phyloP scores from a whole-genome alignment of 2,113 vertebrate genomes.

The Tenrec ecaudatus region DNA sequence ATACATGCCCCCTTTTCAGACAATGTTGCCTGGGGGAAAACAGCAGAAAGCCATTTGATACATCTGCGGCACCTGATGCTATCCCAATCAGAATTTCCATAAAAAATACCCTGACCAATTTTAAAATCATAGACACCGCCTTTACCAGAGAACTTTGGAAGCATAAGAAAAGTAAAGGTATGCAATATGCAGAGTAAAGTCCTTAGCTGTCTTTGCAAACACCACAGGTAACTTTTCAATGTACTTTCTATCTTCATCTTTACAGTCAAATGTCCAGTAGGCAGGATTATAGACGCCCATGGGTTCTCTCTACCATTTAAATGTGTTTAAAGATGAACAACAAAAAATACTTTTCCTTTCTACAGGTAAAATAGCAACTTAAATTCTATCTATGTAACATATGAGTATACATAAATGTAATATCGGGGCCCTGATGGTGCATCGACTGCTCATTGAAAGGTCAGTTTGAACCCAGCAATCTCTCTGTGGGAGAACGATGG shows the following conservation, averaged over 20 bases:
- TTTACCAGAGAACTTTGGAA: conserved; percentile 75
- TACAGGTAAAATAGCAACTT: conserved; percentile 57
- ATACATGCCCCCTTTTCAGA: background rate
- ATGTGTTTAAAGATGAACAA: conserved; percentile 69
- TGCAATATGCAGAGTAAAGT: conserved; percentile 74
- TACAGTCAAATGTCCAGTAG: conserved; percentile 67
- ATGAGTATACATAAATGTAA: background rate
- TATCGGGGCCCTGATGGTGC: background rate
- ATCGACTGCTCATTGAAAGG: background rate
- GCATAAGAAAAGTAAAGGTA: conserved; percentile 65
- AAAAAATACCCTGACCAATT: conserved; percentile 47
- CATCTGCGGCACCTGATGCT: background rate
- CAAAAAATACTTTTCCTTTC: conserved; percentile 34
- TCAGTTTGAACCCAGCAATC: background rate
- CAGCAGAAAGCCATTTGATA: conserved; percentile 23
- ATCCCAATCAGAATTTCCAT: conserved; percentile 58
- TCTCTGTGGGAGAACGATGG: background rate
- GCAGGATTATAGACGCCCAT: conserved; percentile 23
- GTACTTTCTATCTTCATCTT: conserved; percentile 74
- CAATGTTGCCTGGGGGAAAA: background rate
- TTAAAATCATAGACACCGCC: conserved; percentile 69
- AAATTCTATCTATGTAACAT: background rate
- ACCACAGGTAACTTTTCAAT: conserved; percentile 77
- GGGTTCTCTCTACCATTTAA: conserved; percentile 51
- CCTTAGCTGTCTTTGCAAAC: conserved; percentile 75